A percentile compares a stretch with the other conserved stretches of the same genome.
phyloP scores from a whole-genome alignment of 2,797 vertebrate genomes.

The Gorsachius magnificus region DNA sequence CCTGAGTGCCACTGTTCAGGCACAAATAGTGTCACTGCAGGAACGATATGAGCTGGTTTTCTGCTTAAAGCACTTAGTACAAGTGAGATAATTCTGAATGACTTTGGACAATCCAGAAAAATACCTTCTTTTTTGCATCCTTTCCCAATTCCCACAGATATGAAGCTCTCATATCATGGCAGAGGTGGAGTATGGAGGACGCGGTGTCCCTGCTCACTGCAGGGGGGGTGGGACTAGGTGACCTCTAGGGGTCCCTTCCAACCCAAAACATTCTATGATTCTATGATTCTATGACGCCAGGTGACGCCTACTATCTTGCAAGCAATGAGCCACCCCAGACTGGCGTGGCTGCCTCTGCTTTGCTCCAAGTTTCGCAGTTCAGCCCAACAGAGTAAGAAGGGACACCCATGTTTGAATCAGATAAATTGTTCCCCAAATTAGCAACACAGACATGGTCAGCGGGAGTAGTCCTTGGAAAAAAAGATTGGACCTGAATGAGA shows the following conservation, averaged over 20 bases:
- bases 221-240: too few species aligned
- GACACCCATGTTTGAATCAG: not conserved
- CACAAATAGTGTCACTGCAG: fast-evolving
- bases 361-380: not conserved
- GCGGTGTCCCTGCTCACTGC: too few species aligned
- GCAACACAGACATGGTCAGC: not conserved
- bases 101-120: fast-evolving
- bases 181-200: not conserved
- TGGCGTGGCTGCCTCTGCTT: not conserved
- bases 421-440: not conserved
- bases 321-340: not conserved
- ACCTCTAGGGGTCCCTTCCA: too few species aligned
- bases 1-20: not conserved
- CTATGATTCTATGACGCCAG: not conserved
- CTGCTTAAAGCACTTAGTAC: not conserved
- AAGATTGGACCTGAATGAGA: not conserved
- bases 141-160: not conserved
- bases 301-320: not conserved
- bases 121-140: not conserved
- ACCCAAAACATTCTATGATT: too few species aligned
- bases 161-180: not conserved
- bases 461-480: not conserved
- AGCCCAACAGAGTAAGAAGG: not conserved
- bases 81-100: not conserved
- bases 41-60: not conserved